Conservation (phyloP, 2,113 vertebrate genomes). For the Hipposideros armiger region DNA sequence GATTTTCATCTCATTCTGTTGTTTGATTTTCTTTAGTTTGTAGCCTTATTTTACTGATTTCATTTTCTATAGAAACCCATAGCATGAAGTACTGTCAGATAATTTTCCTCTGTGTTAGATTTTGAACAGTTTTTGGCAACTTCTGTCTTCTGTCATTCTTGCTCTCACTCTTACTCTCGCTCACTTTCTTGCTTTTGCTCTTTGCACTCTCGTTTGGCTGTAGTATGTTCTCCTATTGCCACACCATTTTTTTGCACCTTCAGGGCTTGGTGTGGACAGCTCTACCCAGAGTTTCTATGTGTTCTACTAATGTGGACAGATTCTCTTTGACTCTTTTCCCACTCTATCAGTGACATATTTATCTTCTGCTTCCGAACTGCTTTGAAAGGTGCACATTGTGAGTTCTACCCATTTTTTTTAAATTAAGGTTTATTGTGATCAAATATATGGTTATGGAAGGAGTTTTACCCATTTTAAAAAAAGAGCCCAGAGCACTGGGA, state of each 20-base stretch:
- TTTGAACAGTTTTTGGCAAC: not conserved
- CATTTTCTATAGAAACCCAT: not conserved
- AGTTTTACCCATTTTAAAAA: not conserved
- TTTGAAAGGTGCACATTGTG: not conserved
- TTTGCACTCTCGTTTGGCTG: not conserved
- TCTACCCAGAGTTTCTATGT: not conserved
- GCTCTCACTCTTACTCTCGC: not conserved
- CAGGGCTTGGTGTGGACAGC: not conserved
- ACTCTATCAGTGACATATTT: not conserved
- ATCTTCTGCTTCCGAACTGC: not conserved
- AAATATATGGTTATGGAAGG: too few relatives aligned
- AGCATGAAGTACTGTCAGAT: not conserved
- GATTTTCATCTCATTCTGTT: not conserved
- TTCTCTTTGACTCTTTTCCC: not conserved
- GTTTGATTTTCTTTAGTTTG: conserved; percentile 32
- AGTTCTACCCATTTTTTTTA: not conserved
- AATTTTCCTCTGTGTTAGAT: not conserved
- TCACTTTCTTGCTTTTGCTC: too few relatives aligned
- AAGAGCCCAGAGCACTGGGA: not conserved
- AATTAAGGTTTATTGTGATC: too few relatives aligned
- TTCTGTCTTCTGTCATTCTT: not conserved
- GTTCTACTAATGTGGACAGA: not conserved
- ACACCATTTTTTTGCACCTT: not conserved
- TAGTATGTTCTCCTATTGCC: not conserved
- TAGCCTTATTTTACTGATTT: conserved; percentile 35